Base-by-base conservation (phyloP, 2,113 vertebrate genomes). In the Xiphias gladius region DNA sequence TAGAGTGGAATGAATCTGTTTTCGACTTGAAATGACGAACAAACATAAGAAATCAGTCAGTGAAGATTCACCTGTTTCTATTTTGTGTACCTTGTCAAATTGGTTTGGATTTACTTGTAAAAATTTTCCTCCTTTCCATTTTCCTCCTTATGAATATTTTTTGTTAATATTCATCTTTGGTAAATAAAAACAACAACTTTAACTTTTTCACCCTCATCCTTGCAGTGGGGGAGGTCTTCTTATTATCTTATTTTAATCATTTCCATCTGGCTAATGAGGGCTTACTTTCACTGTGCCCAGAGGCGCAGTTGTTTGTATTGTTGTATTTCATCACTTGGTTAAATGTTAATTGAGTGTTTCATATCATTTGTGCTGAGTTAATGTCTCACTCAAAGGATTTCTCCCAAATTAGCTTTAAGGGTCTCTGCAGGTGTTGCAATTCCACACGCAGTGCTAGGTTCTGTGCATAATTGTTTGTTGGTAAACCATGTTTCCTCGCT, bases 331-430 rank as follows among this genome's bases (percentile, higher is more conserved):
- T 90, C 85, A 90, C 90, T 93, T 91, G 93, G 90, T 93, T 95
- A 93, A 94, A 93, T 95, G 92, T 94, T 94, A 94, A 95, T 95
- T 91, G 79, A 84, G 89, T 87, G 91, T 89, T 86, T 84, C 72
- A 86, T 93, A 88, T 93, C 72, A 83, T 93, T 91, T 89, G 86
- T 88, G 86, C 87, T 81, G 80, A 91, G 91, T 92, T 94, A 92
- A 93, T 91, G 87, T 94, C 89, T 88, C 82, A 89, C 90, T 90
- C 89, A 84, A 83, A 93, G 89, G 87, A 88, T 92, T 87, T 88
- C 76, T 79, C 81, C 73, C 59, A 85, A 92, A 92, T 86, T 85
- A 87, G 84, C 91, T 85, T 64, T 75, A 81, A 89, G 84, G 88
- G 78, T 84, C 85, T 91, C 85, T 58, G 83, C 82, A 92, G 93